Percentiles rank a stretch among this genome's conserved stretches.
phyloP scores from a whole-genome alignment of 2,113 vertebrate genomes.

The Parus major region DNA sequence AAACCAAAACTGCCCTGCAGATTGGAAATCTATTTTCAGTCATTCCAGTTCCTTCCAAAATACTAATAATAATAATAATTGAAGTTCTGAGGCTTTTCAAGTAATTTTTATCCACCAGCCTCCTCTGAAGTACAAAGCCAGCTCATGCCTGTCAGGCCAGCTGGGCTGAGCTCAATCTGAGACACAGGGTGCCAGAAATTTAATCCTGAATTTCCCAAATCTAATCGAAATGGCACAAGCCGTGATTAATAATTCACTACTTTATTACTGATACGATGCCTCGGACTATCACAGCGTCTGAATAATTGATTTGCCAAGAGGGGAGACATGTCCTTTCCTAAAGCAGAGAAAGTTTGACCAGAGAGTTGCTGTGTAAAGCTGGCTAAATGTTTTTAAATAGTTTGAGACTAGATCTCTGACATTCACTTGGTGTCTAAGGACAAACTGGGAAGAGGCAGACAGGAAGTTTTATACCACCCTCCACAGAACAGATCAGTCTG shows the following conservation, averaged over 20 bases:
- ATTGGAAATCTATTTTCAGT: conserved; percentile 63
- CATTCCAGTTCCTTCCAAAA: conserved; percentile 51
- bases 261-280: conserved; percentile 77
- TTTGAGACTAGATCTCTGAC: conserved; percentile 35
- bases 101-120: conserved; percentile 58
- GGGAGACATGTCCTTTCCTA: conserved; percentile 62
- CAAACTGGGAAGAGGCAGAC: not conserved
- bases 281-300: conserved; percentile 71
- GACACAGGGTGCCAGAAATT: conserved; percentile 73
- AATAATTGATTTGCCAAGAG: conserved; percentile 76
- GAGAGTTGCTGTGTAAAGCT: conserved; percentile 39
- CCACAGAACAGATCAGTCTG: not conserved
- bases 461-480: not conserved
- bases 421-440: conserved; percentile 38
- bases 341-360: conserved; percentile 62
- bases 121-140: conserved; percentile 62
- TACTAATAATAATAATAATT: conserved; percentile 59
- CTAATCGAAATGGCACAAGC: conserved; percentile 73
- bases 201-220: conserved; percentile 76
- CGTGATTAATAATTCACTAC: conserved; percentile 74
- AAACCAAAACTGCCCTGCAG: conserved; percentile 55
- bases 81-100: conserved; percentile 54
- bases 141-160: conserved; percentile 63
- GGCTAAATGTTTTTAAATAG: conserved; percentile 63
- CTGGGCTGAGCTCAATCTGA: conserved; percentile 67